Evolutionary conservation across 2,797 vertebrate species (phyloP), one percentile per base, ranked within the genome.

Genomic region (Gephyroberyx darwinii): DNA sequence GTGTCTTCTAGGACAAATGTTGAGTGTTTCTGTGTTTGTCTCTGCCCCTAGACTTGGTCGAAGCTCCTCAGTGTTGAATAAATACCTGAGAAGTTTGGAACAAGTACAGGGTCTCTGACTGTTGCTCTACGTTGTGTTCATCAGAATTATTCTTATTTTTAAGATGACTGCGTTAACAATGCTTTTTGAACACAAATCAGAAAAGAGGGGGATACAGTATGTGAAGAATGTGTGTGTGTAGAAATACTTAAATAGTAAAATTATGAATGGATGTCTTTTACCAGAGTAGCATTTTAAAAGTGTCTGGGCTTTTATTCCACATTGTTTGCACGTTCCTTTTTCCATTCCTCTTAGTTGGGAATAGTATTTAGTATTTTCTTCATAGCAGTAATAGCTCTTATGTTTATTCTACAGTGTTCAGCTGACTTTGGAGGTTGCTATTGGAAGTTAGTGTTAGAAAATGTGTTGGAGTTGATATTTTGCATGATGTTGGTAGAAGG

Each of bases 41-140:
- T 86, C 66, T 86, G 94, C 84, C 93, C 88, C 90, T 92, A 35
- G 88, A 95, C 94, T 95, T 95, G 94, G 94, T 95, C 92, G 84
- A 93, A 93, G 94, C 94, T 94, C 93, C 93, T 93, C 92, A 94
- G 94, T 89, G 92, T 74, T 77, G 26, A 5, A 19, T 26, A 6
- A 3, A 80, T 77, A 51, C 82, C 93, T 95, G 93, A 94, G 92
- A 92, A 89, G 94, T 92, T 91, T 84, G 81, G 92, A 94, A 90
- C 92, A 90, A 93, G 93, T 91, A 77, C 26, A 92, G 90, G 92
- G 91, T 93, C 92, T 80, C 60, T 58, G 89, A 90, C 83, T 2
- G 45, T 37, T 26, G 60, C 56, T 47, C 86, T n/a, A 10, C 76
- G 39, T 30, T 55, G 2, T 3, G 37, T 55, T 56, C 9, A 56